These are phyloP conservation scores for Anser cygnoides DNA, from an alignment of 2,113 vertebrate species.

Conservation along the genomic window DNA sequence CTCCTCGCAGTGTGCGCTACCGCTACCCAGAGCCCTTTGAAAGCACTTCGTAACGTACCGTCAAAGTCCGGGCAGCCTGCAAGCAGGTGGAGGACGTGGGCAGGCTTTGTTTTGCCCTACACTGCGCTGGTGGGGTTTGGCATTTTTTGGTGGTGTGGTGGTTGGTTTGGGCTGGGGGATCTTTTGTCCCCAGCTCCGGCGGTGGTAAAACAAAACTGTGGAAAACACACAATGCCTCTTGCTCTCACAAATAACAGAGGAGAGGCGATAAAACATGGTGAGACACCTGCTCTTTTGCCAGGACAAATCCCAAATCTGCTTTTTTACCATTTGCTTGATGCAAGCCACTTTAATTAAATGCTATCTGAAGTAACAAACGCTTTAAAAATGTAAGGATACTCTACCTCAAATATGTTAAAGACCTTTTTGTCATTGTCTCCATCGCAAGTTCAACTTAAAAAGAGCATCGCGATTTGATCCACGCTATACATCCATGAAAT, in stretches of 20 bases:
- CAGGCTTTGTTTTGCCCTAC: rapidly evolving
- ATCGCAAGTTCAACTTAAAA: not conserved
- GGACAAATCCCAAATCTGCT: not conserved
- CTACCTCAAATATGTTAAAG: not conserved
- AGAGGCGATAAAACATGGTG: rapidly evolving
- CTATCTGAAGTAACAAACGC: not conserved
- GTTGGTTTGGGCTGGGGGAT: not conserved
- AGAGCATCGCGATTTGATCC: rapidly evolving
- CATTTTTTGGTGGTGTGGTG: not conserved
- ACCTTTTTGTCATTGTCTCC: not conserved
- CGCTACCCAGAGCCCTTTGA: conserved; percentile 21
- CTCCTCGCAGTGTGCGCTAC: not conserved
- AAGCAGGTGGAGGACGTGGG: rapidly evolving
- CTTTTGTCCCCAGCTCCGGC: too few relatives aligned
- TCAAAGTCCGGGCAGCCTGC: not conserved
- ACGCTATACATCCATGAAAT: rapidly evolving
- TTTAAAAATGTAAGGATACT: not conserved
- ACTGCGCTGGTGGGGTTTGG: not conserved
- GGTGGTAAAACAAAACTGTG: not conserved
- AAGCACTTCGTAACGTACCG: not conserved
- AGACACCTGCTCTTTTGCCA: not conserved
- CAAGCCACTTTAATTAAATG: not conserved
- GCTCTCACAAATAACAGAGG: not conserved
- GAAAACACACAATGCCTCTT: not conserved
- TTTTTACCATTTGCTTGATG: not conserved